phyloP scores from a whole-genome alignment of 2,888 invertebrate species.

The Strigamia crassipes region DNA sequence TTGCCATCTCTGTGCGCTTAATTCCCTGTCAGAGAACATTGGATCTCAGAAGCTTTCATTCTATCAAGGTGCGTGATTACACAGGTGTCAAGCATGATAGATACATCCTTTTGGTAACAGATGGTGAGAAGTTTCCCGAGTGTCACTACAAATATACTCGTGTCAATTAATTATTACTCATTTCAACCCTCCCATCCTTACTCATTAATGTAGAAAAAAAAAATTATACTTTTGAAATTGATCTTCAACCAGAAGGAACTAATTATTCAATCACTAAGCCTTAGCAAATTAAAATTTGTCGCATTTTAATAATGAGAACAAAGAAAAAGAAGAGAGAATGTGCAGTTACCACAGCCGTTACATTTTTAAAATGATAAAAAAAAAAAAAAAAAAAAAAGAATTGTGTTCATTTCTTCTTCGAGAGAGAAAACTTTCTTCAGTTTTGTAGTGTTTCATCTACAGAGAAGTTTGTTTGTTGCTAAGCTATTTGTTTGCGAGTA shows the following conservation, averaged over 20 bases:
- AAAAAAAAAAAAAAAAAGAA: background rate
- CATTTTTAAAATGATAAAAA: no score
- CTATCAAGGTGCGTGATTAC: conserved; percentile 36
- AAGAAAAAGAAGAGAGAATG: background rate
- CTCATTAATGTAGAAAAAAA: background rate
- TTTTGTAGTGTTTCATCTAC: no score
- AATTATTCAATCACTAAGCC: conserved; percentile 36
- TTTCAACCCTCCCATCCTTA: background rate
- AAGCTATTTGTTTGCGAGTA: no score
- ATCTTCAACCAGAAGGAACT: conserved; percentile 2
- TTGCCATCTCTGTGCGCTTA: background rate
- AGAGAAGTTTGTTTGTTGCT: no score
- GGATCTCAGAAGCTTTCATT: conserved; percentile 30
- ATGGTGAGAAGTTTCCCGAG: conserved; percentile 19
- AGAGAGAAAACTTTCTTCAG: conserved; percentile 10
- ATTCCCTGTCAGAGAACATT: conserved; percentile 22
- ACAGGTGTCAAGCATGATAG: conserved; percentile 36
- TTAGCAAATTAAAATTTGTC: conserved; percentile 36
- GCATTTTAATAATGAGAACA: conserved; percentile 18
- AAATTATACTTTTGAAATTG: background rate
- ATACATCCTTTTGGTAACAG: conserved; percentile 14
- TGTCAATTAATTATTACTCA: conserved; percentile 26
- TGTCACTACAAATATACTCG: background rate
- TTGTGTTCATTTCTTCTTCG: background rate
- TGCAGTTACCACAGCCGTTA: background rate